Conservation (phyloP, 2,888 invertebrate species). For the Hoplodrina blanda region DNA sequence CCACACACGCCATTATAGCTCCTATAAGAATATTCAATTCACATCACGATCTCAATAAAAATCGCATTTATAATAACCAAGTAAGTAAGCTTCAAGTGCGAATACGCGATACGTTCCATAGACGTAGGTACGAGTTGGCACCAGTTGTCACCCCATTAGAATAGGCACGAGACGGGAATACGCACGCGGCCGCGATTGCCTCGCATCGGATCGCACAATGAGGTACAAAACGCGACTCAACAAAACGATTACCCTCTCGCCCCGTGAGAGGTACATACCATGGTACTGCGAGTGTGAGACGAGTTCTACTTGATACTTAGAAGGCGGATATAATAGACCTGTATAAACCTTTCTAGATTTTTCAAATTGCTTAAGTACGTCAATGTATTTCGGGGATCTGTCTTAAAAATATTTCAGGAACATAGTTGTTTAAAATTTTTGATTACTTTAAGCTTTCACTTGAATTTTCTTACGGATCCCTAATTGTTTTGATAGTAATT, state of each 20-base stretch:
- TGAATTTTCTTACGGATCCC: too few relatives aligned
- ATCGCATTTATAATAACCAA: conserved; percentile 79
- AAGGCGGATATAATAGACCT: conserved; percentile 20
- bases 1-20: conserved; percentile 39
- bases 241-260: conserved; percentile 87
- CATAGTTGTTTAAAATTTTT: too few relatives aligned
- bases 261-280: conserved; percentile 74
- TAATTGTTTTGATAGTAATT: too few relatives aligned
- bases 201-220: conserved; percentile 79
- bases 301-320: conserved; percentile 69
- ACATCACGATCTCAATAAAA: conserved; percentile 73
- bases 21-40: conserved; percentile 65
- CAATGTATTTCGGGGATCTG: not conserved
- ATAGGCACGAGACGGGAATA: conserved; percentile 83
- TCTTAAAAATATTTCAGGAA: too few relatives aligned
- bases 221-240: conserved; percentile 84
- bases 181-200: conserved; percentile 78
- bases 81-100: conserved; percentile 73
- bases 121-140: conserved; percentile 65
- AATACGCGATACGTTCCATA: conserved; percentile 70
- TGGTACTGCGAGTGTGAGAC: conserved; percentile 64
- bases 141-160: conserved; percentile 83
- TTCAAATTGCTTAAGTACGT: too few relatives aligned
- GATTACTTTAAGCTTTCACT: too few relatives aligned
- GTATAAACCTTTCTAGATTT: too few relatives aligned